A percentile compares a stretch with the other conserved stretches of the same genome.
phyloP scores from a whole-genome alignment of 2,888 invertebrate genomes.

The Drosophila engyochracea region DNA sequence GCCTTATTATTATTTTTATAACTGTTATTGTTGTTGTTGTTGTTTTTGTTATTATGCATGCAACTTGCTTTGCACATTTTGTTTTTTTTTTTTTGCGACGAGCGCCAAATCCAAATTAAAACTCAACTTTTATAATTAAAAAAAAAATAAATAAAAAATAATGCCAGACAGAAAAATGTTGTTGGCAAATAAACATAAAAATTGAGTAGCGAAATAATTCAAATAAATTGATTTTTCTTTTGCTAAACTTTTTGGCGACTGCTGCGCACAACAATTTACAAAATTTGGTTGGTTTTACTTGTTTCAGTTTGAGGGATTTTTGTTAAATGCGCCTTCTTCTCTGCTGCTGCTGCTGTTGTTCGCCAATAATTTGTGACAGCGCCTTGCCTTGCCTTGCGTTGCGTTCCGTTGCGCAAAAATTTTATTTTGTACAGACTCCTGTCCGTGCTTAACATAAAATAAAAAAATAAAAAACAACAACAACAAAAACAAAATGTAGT shows the following conservation, averaged over 20 bases:
- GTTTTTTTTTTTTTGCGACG: background rate
- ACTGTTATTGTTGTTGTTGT: slow-evolving; percentile 12
- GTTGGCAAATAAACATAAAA: background rate
- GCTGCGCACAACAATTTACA: slow-evolving; percentile 12
- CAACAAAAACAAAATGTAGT: slow-evolving; percentile 42
- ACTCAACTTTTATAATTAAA: background rate
- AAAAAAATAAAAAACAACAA: background rate
- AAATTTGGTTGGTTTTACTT: slow-evolving; percentile 2
- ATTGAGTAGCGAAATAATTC: background rate
- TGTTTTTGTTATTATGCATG: slow-evolving; percentile 3
- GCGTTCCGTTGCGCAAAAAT: slow-evolving; percentile 55
- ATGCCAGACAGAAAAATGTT: background rate
- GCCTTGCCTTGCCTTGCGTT: background rate
- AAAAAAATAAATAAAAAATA: background rate
- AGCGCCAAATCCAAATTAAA: slow-evolving; percentile 25
- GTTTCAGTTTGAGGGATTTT: slow-evolving; percentile 4
- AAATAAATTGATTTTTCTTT: slow-evolving; percentile 26
- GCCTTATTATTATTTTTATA: background rate
- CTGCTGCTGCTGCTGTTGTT: background rate
- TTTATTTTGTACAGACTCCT: slow-evolving; percentile 64
- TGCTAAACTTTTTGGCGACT: background rate
- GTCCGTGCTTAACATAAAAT: slow-evolving; percentile 43
- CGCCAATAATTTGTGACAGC: slow-evolving; percentile 33
- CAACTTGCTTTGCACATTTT: background rate
- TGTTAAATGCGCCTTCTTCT: slow-evolving; percentile 15